A percentile compares a stretch with the other conserved stretches of the same genome.
These are phyloP conservation scores for Entelurus aequoreus DNA, from an alignment of 2,113 vertebrate species.

Conservation along the genomic window DNA sequence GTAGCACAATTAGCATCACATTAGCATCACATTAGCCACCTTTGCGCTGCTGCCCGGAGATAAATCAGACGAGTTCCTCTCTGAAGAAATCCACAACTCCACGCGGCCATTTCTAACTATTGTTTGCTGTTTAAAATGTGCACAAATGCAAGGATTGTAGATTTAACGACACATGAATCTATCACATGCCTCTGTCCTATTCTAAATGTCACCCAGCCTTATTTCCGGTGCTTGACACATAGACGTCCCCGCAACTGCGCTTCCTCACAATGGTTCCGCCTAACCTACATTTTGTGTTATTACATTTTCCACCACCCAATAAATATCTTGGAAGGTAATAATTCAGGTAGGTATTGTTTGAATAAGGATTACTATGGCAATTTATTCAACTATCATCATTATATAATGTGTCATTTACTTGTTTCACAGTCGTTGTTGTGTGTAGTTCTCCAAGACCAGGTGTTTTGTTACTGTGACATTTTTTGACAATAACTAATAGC, in stretches of 20 bases:
- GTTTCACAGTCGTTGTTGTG: too few relatives aligned
- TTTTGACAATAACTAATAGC: too few relatives aligned
- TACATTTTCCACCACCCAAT: too few relatives aligned
- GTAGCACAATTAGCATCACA: slow-evolving; percentile 33
- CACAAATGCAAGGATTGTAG: neutral
- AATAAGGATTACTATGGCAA: too few relatives aligned
- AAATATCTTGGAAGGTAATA: neutral
- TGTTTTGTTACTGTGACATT: too few relatives aligned
- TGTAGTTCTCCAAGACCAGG: too few relatives aligned
- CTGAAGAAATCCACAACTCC: slow-evolving; percentile 56
- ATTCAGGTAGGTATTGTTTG: neutral
- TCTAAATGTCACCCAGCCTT: slow-evolving; percentile 61
- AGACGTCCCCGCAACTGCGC: slow-evolving; percentile 13
- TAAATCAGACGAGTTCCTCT: slow-evolving; percentile 31
- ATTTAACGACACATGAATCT: neutral
- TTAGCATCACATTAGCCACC: slow-evolving; percentile 32
- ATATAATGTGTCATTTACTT: too few relatives aligned
- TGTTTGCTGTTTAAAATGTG: neutral
- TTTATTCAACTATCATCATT: too few relatives aligned
- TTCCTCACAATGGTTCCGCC: slow-evolving; percentile 42
- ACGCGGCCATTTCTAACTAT: slow-evolving; percentile 52
- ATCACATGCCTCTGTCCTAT: slow-evolving; percentile 12
- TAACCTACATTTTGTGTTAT: neutral
- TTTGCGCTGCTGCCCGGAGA: slow-evolving; percentile 40
- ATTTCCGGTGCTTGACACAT: slow-evolving; percentile 58